Percentiles rank a stretch among this genome's conserved stretches.
phyloP scores from a whole-genome alignment of 2,888 invertebrate genomes.

The Cabera pusaria region DNA sequence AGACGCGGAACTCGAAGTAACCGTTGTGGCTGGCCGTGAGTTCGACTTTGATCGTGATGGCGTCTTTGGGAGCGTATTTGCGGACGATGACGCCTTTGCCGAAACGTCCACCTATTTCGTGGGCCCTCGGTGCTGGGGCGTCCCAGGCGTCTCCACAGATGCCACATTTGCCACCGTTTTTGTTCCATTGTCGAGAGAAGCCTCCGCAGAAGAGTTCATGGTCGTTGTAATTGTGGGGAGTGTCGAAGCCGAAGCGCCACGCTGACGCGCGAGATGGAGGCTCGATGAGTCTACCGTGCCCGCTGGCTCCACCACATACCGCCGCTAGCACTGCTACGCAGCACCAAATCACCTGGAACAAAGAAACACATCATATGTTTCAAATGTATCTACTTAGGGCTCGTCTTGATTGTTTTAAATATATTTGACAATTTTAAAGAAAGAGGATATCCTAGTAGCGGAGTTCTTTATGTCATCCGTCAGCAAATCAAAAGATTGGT shows the following conservation, averaged over 20 bases:
- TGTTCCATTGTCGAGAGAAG: constrained; percentile 91
- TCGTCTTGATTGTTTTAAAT: too few species aligned
- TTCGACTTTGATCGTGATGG: constrained; percentile 90
- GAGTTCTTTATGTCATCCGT: too few species aligned
- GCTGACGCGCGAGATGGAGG: constrained; percentile 94
- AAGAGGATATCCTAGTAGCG: too few species aligned
- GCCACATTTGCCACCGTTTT: constrained; percentile 92
- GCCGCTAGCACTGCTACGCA: constrained; percentile 51
- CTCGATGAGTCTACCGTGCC: constrained; percentile 91
- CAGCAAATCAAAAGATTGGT: too few species aligned
- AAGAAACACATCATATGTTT: too few species aligned
- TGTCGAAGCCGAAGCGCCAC: constrained; percentile 94
- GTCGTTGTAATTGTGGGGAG: constrained; percentile 95
- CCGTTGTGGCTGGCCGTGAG: constrained; percentile 95
- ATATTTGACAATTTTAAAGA: too few species aligned
- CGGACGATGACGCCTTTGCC: constrained; percentile 92
- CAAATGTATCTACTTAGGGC: too few species aligned
- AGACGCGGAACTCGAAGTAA: constrained; percentile 92
- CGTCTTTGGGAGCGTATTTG: constrained; percentile 87
- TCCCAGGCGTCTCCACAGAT: constrained; percentile 95
- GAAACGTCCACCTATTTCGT: constrained; percentile 93
- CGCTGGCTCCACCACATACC: constrained; percentile 63
- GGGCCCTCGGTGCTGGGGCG: constrained; percentile 86
- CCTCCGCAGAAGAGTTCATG: constrained; percentile 95
- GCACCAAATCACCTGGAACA: constrained; percentile 64